Base-by-base conservation (phyloP, 2,888 invertebrate genomes). In the Agonopterix subpropinquella region DNA sequence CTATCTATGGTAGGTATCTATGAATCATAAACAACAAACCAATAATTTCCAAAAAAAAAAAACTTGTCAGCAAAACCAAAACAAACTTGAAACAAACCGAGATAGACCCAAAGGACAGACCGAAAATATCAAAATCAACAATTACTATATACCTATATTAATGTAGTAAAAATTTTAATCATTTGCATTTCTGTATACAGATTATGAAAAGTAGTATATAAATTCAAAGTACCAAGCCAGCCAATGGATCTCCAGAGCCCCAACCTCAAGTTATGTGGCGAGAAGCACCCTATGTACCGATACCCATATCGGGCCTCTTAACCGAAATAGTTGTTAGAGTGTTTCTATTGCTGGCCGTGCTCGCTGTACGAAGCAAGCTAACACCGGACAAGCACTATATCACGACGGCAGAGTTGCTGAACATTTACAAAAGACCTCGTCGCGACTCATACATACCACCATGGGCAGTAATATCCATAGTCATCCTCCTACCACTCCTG, bases 371-470 rank as follows among this genome's bases (percentile, higher is more conserved):
- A 71, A 75, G 89, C 36, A 57, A 48, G 47, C 82, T 90, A 43
- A 83, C 89, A 46, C 93, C 95, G 1, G 93, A 94, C 65, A 85
- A 89, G 47, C 89, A 94, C 53, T 89, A 91, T 70, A 93, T 96
- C 54, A 93, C 93, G n/a, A 90, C 92, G 36, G 91, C 93, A 59
- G 95, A 96, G 71, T 70, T 94, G 50, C 92, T 94, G 91, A 59
- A 54, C 4, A 76, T 92, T 13, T 96, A 95, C 67, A 92, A 91
- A 67, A 92, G 92, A 73, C 95, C 95, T 4, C 85, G 90, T 35
- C 90, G 90, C 4, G 85, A 89, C 1, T 93, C 94, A 44, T 92
- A 91, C 64, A 91, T 95, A 15, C 89, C 94, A 9, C 88, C 91
- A n/a, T 81, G 82, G 53, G 72, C 88, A 41, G 81, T 95, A 62